phyloP scores from a whole-genome alignment of 2,113 vertebrate genomes.

The Pterocles orientalis region DNA sequence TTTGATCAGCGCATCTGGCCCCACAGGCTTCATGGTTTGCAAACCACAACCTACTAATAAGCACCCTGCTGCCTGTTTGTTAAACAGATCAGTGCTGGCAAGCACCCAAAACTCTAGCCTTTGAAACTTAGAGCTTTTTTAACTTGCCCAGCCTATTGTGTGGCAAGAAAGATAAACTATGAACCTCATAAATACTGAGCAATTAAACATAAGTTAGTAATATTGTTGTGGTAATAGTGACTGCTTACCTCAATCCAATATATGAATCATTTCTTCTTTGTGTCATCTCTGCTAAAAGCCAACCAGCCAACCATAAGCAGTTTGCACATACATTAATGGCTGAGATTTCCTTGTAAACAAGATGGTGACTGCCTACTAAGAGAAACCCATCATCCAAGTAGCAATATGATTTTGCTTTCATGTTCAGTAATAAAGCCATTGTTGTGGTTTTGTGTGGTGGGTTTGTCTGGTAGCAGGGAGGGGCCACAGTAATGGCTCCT shows the following conservation, averaged over 20 bases:
- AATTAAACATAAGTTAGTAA: slow-evolving; percentile 76
- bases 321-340: slow-evolving; percentile 20
- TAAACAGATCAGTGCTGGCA: slow-evolving; percentile 81
- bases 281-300: slow-evolving; percentile 70
- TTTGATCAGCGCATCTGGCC: slow-evolving; percentile 78
- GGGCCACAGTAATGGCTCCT: too few relatives aligned
- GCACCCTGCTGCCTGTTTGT: slow-evolving; percentile 82
- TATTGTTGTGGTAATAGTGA: slow-evolving; percentile 71
- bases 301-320: slow-evolving; percentile 16
- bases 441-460: too few relatives aligned
- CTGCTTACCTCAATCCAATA: slow-evolving; percentile 73
- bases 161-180: slow-evolving; percentile 74
- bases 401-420: slow-evolving; percentile 26
- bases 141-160: slow-evolving; percentile 75
- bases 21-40: slow-evolving; percentile 74
- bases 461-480: too few relatives aligned
- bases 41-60: slow-evolving; percentile 81
- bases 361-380: slow-evolving; percentile 46
- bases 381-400: background rate
- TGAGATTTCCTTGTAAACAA: slow-evolving; percentile 62
- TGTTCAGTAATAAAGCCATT: background rate
- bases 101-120: slow-evolving; percentile 74
- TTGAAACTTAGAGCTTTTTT: slow-evolving; percentile 78
- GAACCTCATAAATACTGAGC: slow-evolving; percentile 73
- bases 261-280: slow-evolving; percentile 65